Base-by-base conservation (phyloP, 2,888 invertebrate genomes). In the Myopa testacea region DNA sequence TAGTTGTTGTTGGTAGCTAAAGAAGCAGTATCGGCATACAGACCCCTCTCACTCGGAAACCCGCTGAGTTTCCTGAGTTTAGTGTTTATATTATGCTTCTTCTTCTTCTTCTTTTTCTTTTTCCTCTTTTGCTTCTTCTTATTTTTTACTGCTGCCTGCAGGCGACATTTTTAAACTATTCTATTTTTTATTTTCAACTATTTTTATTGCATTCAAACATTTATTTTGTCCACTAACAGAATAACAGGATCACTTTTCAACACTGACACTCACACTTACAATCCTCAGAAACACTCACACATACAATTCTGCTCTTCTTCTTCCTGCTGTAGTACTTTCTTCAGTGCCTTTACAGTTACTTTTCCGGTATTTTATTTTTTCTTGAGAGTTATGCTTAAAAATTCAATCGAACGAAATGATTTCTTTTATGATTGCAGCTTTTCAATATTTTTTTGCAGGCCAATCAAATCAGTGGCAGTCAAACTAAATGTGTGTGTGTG, bases 361-460 rank as follows among this genome's bases (percentile, higher is more conserved):
- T 8, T 62, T 8, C 34, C 4, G 14, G 8, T 62, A 62, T 62
- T 62, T 8, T 60, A 60, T 74, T 74, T 75, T 75, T 55, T 55
- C 37, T 26, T 52, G 38, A 55, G 68, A 38, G 67, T 75, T 75
- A 75, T 67, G 67, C 37, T 50, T 52, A 67, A 75, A 75, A 67
- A 67, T 67, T 75, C 75, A 75, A 68, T 77, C 65, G 65, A 65
- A 67, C 65, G 76, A 50, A 69, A 60, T 68, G 69, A 50, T 76
- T 76, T 68, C 45, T 45, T 26, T 45, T 10, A 45, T 45, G 45
- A 8, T 45, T 45, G 1, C 10, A 45, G 45, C 6, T 10, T 8
- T 45, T 45, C 7, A 45, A 45, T 45, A 45, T 45, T 8, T 45
- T 45, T 45, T 45, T 45, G 45, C 45, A 8, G 45, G 7, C 45